Conservation (phyloP, 1,140 invertebrate genomes). For the Zaprionus kolodkinae region DNA sequence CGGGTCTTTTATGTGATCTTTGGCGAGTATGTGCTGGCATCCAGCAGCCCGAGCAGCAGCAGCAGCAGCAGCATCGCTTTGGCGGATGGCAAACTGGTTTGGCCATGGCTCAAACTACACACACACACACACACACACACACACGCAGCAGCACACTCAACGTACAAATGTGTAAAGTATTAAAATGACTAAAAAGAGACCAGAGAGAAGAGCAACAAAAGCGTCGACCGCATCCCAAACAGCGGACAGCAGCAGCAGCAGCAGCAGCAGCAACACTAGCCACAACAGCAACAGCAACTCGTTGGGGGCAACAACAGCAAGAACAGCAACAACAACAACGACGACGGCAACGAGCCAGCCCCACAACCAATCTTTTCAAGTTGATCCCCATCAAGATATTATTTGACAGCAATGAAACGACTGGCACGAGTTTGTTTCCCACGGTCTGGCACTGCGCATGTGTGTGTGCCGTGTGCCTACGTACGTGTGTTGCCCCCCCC, state of each 20-base stretch:
- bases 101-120: slow-evolving; percentile 40
- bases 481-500: slow-evolving; percentile 26
- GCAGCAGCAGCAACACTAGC: slow-evolving; percentile 40
- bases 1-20: slow-evolving; percentile 79
- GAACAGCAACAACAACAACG: slow-evolving; percentile 36
- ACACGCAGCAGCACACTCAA: slow-evolving; percentile 22
- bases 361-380: slow-evolving; percentile 83
- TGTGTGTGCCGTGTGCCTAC: slow-evolving; percentile 52
- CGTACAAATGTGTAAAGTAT: slow-evolving; percentile 81
- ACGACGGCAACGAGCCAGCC: slow-evolving; percentile 64
- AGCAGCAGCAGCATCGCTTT: slow-evolving; percentile 68
- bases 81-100: slow-evolving; percentile 78
- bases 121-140: slow-evolving; percentile 33
- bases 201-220: slow-evolving; percentile 65
- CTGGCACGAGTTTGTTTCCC: slow-evolving; percentile 84
- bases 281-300: slow-evolving; percentile 35
- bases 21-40: slow-evolving; percentile 77
- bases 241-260: slow-evolving; percentile 56
- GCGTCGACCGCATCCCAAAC: slow-evolving; percentile 80
- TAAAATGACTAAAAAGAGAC: slow-evolving; percentile 70
- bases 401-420: slow-evolving; percentile 84
- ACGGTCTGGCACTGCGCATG: slow-evolving; percentile 77
- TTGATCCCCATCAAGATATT: slow-evolving; percentile 84
- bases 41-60: slow-evolving; percentile 52
- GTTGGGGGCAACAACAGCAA: slow-evolving; percentile 15